A percentile compares a stretch with the other conserved stretches of the same genome.
These are phyloP conservation scores for Aphidius ervi DNA, from an alignment of 1,140 invertebrate species.

Conservation along the genomic window DNA sequence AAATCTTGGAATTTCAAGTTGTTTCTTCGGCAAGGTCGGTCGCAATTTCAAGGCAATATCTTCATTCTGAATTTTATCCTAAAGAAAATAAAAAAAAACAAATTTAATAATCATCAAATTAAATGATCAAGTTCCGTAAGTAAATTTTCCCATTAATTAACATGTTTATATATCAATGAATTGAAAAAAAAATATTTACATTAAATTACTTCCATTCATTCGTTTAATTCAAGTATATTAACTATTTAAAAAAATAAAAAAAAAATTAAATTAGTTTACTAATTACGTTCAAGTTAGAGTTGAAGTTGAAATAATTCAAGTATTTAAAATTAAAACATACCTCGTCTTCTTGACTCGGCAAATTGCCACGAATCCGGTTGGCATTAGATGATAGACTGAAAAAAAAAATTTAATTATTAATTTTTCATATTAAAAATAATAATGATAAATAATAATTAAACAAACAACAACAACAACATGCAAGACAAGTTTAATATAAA, in stretches of 20 bases:
- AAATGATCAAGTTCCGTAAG: background rate
- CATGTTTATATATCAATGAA: background rate
- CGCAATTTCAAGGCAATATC: constrained; percentile 68
- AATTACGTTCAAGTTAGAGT: background rate
- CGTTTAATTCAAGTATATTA: background rate
- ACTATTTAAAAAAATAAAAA: background rate
- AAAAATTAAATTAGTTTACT: background rate
- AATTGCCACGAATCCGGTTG: constrained; percentile 3
- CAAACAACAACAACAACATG: background rate
- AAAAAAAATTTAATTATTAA: too few relatives aligned
- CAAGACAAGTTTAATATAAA: background rate
- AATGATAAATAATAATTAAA: background rate
- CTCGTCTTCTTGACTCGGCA: constrained; percentile 29
- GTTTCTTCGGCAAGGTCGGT: constrained; percentile 73
- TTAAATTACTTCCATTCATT: background rate
- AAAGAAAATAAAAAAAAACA: constrained; percentile 12
- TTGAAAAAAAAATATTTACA: too few relatives aligned
- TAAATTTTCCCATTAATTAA: background rate
- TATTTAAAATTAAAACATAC: constrained; percentile 21
- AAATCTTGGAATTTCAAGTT: constrained; percentile 70
- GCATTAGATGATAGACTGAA: constrained; percentile 22
- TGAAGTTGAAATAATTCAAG: background rate
- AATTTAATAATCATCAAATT: background rate
- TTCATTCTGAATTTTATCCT: constrained; percentile 35
- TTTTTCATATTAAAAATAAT: background rate